Evolutionary conservation across 23 tunicate genomes (phyloP), one percentile per base, ranked within the genome.

Genomic region (Trididemnum nubilum): DNA sequence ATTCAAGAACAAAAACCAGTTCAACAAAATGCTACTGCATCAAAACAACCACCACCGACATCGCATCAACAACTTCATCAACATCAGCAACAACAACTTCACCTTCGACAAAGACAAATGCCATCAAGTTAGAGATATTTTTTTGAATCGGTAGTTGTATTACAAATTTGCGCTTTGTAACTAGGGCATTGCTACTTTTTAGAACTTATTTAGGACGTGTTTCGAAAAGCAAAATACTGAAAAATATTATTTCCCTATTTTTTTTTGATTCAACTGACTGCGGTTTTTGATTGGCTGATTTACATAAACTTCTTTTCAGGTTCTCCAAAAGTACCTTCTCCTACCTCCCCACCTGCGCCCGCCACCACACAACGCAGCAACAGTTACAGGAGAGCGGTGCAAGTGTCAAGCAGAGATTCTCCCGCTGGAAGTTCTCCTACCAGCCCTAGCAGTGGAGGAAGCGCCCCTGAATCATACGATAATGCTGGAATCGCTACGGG

Each of bases 321-420:
- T n/a, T n/a, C n/a, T n/a, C n/a, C n/a, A 7, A 15, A 9, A 61
- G 67, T 12, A 22, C 26, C 67, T 61, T 24, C 67, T 24, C 29
- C 67, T 49, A 21, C 28, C 31, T 73, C 78, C 3, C 30, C 58
- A 12, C 87, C 74, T 22, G 34, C 33, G 22, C 26, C 54, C 35
- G 44, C 65, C 2, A 4, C 81, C 39, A 76, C 93, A 0, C 93
- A 88, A 38, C 78, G 93, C 2, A 88, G 59, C 39, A 72, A 84
- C 63, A 88, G 93, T 50, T 88, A 88, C 57, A 49, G 93, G 51
- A 76, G 79, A 34, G 93, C 93, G 15, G 86, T 82, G 65, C 79
- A 73, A 66, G 73, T 85, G 52, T 28, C 28, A 51, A 60, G 69
- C 36, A 36, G 65, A 34, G 35, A 81, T 12, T 5, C 18, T 27